phyloP scores from a whole-genome alignment of 2,888 invertebrate genomes.

The Hofmannophila pseudospretella region DNA sequence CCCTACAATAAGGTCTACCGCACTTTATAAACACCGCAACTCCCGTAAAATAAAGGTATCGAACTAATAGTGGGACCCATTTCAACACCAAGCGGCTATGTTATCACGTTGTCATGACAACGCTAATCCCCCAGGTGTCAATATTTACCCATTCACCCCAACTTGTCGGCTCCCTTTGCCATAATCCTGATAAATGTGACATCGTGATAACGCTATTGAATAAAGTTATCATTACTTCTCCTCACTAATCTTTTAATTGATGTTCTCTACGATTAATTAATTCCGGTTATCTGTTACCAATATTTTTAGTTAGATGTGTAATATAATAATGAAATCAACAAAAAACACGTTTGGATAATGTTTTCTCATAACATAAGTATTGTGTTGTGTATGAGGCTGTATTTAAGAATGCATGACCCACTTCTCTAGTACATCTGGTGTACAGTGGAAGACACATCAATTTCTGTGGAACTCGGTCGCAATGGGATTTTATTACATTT shows the following conservation, averaged over 20 bases:
- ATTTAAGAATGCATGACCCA: too few relatives aligned
- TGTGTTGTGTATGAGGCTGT: too few relatives aligned
- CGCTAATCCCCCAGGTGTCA: slow-evolving; percentile 23
- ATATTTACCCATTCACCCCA: neutral
- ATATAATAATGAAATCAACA: too few relatives aligned
- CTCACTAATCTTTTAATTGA: neutral
- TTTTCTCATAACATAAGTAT: too few relatives aligned
- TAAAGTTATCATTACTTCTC: neutral
- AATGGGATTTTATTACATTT: too few relatives aligned
- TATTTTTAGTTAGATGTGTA: too few relatives aligned
- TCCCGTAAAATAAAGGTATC: slow-evolving; percentile 5
- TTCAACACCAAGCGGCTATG: slow-evolving; percentile 7
- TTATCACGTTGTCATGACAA: slow-evolving; percentile 34
- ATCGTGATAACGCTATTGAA: neutral
- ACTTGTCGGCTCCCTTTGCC: neutral
- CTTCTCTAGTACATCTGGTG: too few relatives aligned
- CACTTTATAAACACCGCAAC: neutral
- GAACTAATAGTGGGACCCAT: slow-evolving; percentile 8
- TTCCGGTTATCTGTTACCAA: neutral
- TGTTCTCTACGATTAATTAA: neutral
- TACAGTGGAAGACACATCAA: too few relatives aligned
- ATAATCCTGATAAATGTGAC: neutral
- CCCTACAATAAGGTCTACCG: too few relatives aligned
- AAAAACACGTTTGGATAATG: too few relatives aligned
- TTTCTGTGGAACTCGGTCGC: too few relatives aligned